A percentile compares a stretch with the other conserved stretches of the same genome.
phyloP scores from a whole-genome alignment of 2,888 invertebrate species.

The Eristalis pertinax region DNA sequence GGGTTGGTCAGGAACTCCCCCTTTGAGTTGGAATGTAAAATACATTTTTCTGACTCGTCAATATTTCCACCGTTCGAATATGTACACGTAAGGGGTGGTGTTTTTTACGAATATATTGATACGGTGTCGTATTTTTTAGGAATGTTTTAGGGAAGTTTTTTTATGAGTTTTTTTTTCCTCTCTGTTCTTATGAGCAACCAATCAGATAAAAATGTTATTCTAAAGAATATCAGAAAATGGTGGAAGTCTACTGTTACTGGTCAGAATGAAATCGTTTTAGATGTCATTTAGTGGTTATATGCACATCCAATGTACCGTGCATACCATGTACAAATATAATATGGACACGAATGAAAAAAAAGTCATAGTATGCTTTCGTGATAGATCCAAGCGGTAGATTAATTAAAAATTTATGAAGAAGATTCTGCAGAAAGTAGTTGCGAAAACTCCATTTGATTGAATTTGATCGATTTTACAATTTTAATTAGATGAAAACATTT shows the following conservation, averaged over 20 bases:
- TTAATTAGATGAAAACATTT: too few relatives aligned
- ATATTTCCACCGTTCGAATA: constrained; percentile 25
- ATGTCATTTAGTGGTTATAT: not conserved
- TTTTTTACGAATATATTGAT: constrained; percentile 40
- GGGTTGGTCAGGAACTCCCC: constrained; percentile 43
- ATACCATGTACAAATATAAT: not conserved
- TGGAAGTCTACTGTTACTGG: not conserved
- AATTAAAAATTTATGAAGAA: too few relatives aligned
- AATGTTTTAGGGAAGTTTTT: constrained; percentile 63
- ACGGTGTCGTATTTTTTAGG: constrained; percentile 55
- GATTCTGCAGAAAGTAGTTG: too few relatives aligned
- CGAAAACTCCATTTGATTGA: too few relatives aligned
- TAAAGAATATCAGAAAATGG: constrained; percentile 5
- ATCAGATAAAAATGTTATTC: constrained; percentile 24
- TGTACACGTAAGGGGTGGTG: constrained; percentile 29
- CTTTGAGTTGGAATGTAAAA: constrained; percentile 49
- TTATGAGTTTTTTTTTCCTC: constrained; percentile 46
- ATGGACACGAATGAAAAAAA: too few relatives aligned
- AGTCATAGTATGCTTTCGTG: too few relatives aligned
- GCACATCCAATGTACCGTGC: not conserved
- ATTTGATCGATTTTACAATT: too few relatives aligned
- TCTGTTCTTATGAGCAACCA: constrained; percentile 40
- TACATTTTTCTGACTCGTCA: constrained; percentile 67
- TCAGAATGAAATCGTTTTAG: not conserved
- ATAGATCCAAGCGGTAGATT: too few relatives aligned